A percentile compares a stretch with the other conserved stretches of the same genome.
Evolutionary conservation across 2,113 vertebrate species (phyloP).

Genomic region (Lasiurus cinereus): DNA sequence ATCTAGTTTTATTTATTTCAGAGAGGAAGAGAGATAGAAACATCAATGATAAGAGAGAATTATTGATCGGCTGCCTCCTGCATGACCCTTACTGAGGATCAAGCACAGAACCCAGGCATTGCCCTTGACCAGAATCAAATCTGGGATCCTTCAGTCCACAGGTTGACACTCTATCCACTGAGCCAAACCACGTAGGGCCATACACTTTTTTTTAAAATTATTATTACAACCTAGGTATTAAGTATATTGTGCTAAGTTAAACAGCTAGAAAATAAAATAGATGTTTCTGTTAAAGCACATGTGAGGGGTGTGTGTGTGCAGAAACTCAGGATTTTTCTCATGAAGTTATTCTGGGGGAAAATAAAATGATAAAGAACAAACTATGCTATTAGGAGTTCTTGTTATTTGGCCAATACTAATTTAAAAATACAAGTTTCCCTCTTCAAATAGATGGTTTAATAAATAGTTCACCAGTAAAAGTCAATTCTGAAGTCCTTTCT

Average conservation of each 20-base stretch:
- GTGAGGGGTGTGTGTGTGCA: not conserved
- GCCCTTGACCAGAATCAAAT: no score
- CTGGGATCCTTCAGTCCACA: no score
- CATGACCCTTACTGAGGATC: no score
- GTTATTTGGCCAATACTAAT: not conserved
- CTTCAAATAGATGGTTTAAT: not conserved
- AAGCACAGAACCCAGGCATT: no score
- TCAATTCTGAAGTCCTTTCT: not conserved
- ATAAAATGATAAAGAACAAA: constrained; percentile 32
- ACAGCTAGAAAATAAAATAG: not conserved
- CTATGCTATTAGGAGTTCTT: not conserved
- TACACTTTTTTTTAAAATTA: not conserved
- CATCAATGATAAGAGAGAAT: no score
- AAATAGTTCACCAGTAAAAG: constrained; percentile 4
- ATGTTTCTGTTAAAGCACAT: constrained; percentile 19
- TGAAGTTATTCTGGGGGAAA: not conserved
- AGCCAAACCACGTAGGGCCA: no score
- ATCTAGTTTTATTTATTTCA: no score
- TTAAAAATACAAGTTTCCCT: constrained; percentile 22
- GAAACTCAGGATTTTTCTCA: not conserved
- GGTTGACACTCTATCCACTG: no score
- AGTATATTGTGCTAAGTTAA: not conserved
- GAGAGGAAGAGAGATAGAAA: no score
- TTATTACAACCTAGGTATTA: not conserved
- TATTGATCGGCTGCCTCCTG: no score